phyloP scores from a whole-genome alignment of 1,140 invertebrate species.

The Lordiphosa clarofinis region DNA sequence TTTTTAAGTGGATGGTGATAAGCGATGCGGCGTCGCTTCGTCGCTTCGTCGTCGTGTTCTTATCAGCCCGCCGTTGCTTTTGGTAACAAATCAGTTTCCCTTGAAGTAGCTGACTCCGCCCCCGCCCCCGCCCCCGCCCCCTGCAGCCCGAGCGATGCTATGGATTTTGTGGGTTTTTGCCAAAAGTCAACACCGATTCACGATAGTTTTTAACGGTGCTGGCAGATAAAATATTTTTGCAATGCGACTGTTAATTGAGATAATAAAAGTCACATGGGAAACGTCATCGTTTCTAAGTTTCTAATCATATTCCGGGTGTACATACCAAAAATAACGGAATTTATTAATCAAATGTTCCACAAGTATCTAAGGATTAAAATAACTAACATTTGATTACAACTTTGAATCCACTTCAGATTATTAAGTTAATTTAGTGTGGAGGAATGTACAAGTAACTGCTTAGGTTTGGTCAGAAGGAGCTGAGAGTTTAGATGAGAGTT shows the following conservation, averaged over 20 bases:
- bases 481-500: no score
- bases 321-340: slow-evolving; percentile 5
- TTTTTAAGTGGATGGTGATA: slow-evolving; percentile 23
- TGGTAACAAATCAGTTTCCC: slow-evolving; percentile 47
- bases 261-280: slow-evolving; percentile 39
- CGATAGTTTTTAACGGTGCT: slow-evolving; percentile 33
- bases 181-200: slow-evolving; percentile 36
- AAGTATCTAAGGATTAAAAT: no score
- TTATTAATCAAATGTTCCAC: slow-evolving; percentile 1
- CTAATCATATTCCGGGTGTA: slow-evolving; percentile 34
- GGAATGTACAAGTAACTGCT: no score
- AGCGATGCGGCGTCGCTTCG: slow-evolving; percentile 2
- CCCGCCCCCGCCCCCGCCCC: neutral
- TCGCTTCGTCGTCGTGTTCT: neutral
- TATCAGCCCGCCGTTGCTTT: slow-evolving; percentile 5
- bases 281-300: slow-evolving; percentile 20
- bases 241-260: slow-evolving; percentile 44
- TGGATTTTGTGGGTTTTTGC: slow-evolving; percentile 14
- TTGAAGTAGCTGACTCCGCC: slow-evolving; percentile 24
- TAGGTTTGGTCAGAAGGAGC: no score
- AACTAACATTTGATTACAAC: no score
- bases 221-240: slow-evolving; percentile 58
- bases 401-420: no score
- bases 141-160: neutral
- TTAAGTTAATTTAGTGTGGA: no score